Base-by-base conservation (phyloP, 2,797 vertebrate genomes). In the Arctocebus calabarensis region DNA sequence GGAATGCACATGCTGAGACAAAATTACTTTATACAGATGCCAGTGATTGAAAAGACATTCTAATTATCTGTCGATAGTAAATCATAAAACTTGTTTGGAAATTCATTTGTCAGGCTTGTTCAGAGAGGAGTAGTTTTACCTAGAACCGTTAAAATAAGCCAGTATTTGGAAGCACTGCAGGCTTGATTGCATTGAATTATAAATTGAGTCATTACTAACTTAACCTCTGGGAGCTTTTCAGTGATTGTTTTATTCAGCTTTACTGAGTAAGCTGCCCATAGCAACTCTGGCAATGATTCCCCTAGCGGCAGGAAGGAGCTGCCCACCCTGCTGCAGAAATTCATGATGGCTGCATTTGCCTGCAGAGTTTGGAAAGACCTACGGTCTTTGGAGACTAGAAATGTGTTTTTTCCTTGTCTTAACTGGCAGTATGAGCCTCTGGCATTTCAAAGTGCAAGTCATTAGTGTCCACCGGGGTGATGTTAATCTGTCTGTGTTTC, bases 401-500 rank as follows among this genome's bases (percentile, higher is more conserved):
- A 98, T 98, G 98, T 98, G 98, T 96, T 98, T 98, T 98, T 98
- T 94, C 98, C 98, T 98, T 98, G 98, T 98, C 98, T 98, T 98
- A 98, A 98, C 98, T 98, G 98, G 98, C 98, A 98, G 98, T 97
- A 96, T 97, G 97, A 98, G 98, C 98, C 98, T 97, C 98, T 98
- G 98, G 98, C 98, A 97, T 98, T 99, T 98, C 98, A 97, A 98
- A 99, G 98, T 98, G 98, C 98, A 98, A 98, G 98, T 98, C 98
- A 98, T 98, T 98, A 98, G 98, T 97, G 97, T 98, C 98, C 98
- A 98, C 98, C 84, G 97, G 98, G 97, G 98, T 98, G 98, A 98
- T 98, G 98, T 98, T 98, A 98, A 98, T 98, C 98, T 98, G 98
- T 98, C 98, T 98, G 98, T 98, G 97, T 99, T 98, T 99, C 98